A percentile compares a stretch with the other conserved stretches of the same genome.
These are phyloP conservation scores for Schizopygopsis malacanthus DNA, from an alignment of 2,797 vertebrate genomes.

Conservation along the genomic window DNA sequence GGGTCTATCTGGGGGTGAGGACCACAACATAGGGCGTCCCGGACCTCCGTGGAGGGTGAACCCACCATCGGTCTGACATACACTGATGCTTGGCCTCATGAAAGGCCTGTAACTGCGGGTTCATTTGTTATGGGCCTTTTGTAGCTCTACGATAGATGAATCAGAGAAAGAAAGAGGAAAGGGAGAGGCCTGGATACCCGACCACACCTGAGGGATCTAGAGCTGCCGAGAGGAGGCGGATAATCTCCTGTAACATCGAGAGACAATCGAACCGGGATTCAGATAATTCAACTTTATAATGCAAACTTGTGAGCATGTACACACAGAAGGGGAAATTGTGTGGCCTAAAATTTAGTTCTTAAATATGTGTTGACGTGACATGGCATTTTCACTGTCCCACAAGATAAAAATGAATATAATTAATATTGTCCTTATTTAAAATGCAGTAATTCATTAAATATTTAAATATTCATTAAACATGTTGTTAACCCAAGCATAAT, in stretches of 20 bases:
- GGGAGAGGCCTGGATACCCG: neutral
- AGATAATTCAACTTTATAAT: neutral
- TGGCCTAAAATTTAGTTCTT: neutral
- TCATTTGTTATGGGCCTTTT: conserved; percentile 77
- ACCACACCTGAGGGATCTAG: conserved; percentile 26
- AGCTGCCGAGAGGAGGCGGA: neutral
- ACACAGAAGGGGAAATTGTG: neutral
- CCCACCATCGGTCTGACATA: conserved; percentile 70
- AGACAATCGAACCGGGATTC: conserved; percentile 23
- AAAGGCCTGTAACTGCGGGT: conserved; percentile 74
- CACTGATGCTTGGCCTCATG: conserved; percentile 82
- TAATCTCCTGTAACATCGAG: neutral
- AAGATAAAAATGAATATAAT: too few relatives aligned
- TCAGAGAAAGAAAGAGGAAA: conserved; percentile 40
- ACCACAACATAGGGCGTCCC: conserved; percentile 64
- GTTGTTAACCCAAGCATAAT: too few relatives aligned
- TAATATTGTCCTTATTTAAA: too few relatives aligned
- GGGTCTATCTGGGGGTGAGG: conserved; percentile 75
- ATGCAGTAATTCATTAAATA: too few relatives aligned
- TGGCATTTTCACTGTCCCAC: too few relatives aligned
- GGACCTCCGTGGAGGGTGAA: conserved; percentile 77
- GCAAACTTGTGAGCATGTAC: neutral
- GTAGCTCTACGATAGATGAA: conserved; percentile 65
- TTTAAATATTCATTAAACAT: too few relatives aligned
- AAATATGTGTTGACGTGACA: too few relatives aligned